These are phyloP conservation scores for Vanacampus margaritifer DNA, from an alignment of 2,113 vertebrate genomes.

Conservation along the genomic window DNA sequence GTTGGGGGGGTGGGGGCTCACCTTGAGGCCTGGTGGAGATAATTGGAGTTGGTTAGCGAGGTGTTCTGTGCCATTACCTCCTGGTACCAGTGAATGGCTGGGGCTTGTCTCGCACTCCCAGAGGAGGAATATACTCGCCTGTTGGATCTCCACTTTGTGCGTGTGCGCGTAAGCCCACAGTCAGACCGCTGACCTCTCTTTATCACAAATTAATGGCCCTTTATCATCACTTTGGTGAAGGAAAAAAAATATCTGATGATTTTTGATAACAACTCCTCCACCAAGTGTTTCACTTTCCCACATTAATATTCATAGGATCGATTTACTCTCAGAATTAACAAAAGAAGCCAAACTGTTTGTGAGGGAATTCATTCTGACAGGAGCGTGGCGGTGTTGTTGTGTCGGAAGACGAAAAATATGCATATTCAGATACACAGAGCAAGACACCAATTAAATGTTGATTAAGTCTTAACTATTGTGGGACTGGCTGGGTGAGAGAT, in stretches of 20 bases:
- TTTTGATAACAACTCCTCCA: conserved; percentile 50
- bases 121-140: conserved; percentile 55
- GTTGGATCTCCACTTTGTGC: conserved; percentile 46
- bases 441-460: conserved; percentile 73
- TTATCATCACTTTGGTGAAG: conserved; percentile 29
- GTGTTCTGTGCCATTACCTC: conserved; percentile 75
- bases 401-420: conserved; percentile 65
- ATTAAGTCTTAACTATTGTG: conserved; percentile 74
- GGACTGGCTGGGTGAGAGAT: conserved; percentile 52
- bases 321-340: conserved; percentile 67
- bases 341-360: conserved; percentile 60
- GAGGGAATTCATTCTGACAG: conserved; percentile 72
- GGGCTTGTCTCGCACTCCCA: conserved; percentile 61
- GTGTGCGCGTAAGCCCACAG: conserved; percentile 21
- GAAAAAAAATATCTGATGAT: conserved; percentile 34
- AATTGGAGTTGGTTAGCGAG: conserved; percentile 74
- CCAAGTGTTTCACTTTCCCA: conserved; percentile 54
- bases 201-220: conserved; percentile 61
- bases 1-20: conserved; percentile 61
- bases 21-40: conserved; percentile 71
- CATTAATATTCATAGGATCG: conserved; percentile 71
- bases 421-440: conserved; percentile 70
- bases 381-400: conserved; percentile 63
- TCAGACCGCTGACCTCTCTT: conserved; percentile 58
- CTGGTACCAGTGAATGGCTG: conserved; percentile 65